phyloP scores from a whole-genome alignment of 2,113 vertebrate genomes.

The Pterocles orientalis region DNA sequence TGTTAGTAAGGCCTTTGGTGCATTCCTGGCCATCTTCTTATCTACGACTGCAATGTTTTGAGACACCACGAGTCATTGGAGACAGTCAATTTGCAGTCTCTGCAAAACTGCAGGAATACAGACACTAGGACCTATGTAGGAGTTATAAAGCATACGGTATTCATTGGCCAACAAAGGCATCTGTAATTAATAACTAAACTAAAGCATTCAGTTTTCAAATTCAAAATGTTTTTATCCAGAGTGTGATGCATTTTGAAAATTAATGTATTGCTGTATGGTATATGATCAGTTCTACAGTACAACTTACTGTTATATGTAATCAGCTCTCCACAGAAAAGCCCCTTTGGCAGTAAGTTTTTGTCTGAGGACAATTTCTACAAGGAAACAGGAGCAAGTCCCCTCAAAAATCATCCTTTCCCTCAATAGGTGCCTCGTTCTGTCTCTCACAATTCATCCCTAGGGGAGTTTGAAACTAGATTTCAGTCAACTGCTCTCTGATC shows the following conservation, averaged over 20 bases:
- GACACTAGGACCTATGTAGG: not conserved
- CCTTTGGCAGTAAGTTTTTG: not conserved
- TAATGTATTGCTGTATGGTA: not conserved
- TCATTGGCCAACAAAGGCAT: not conserved
- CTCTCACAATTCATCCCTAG: slow-evolving; percentile 28
- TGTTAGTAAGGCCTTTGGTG: too few species aligned
- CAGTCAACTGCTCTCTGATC: not conserved
- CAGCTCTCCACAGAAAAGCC: not conserved
- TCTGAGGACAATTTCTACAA: not conserved
- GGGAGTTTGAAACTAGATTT: slow-evolving; percentile 7
- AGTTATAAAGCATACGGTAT: rapidly evolving
- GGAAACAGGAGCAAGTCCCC: not conserved
- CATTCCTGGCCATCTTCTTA: too few species aligned
- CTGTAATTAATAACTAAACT: not conserved
- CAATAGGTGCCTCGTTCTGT: not conserved
- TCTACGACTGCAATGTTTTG: too few species aligned
- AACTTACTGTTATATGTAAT: not conserved
- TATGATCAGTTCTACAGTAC: not conserved
- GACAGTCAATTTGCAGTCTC: too few species aligned
- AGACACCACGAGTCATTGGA: too few species aligned
- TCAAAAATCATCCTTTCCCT: not conserved
- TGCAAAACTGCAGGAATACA: too few species aligned
- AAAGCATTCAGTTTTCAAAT: not conserved
- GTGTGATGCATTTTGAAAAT: not conserved
- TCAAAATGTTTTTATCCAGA: not conserved